Percentiles rank a stretch among this genome's conserved stretches.
Conservation (phyloP, 92 coral and sea anemone genomes). For the Diadumene lineata region DNA sequence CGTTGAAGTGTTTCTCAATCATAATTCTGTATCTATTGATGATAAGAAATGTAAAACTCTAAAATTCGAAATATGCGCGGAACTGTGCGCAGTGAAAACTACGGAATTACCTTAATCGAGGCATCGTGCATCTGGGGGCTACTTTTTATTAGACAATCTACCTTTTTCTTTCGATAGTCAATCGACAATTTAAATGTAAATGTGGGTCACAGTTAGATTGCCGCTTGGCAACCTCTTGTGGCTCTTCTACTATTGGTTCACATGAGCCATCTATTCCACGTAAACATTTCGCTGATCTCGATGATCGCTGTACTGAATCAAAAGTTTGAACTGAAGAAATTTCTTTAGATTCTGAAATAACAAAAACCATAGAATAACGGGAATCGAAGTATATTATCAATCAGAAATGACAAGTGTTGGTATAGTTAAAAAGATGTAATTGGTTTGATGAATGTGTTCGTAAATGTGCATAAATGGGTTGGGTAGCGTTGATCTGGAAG, state of each 20-base stretch:
- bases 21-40: no score
- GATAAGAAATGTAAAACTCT: no score
- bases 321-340: no score
- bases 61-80: no score
- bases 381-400: not conserved
- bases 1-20: no score
- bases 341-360: not conserved
- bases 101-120: no score
- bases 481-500: no score
- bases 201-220: slow-evolving; percentile 5
- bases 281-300: not conserved
- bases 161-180: slow-evolving; percentile 14
- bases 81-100: no score
- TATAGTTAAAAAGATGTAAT: not conserved
- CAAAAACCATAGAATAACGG: no score
- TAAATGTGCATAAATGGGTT: no score
- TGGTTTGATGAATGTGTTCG: no score
- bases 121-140: no score
- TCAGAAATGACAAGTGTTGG: not conserved
- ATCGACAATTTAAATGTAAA: not conserved
- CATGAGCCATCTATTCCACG: slow-evolving; percentile 14
- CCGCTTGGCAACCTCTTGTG: not conserved
- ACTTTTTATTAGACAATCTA: not conserved
- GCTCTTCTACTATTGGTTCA: slow-evolving; percentile 1
- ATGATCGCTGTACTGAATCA: not conserved